A percentile compares a stretch with the other conserved stretches of the same genome.
phyloP scores from a whole-genome alignment of 2,888 invertebrate species.

The Muschampia staudingeri region DNA sequence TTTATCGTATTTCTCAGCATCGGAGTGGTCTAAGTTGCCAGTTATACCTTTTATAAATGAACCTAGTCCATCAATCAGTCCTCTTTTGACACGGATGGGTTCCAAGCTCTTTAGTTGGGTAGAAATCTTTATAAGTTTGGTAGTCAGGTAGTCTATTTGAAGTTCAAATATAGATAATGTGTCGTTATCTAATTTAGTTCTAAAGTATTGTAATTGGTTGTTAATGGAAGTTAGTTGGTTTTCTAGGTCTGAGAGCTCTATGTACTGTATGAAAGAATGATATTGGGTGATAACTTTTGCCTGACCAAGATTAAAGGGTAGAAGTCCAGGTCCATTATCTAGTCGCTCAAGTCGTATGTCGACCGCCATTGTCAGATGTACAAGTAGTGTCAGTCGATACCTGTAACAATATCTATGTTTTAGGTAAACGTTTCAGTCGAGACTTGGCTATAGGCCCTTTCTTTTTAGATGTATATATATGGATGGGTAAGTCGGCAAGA shows the following conservation, averaged over 20 bases:
- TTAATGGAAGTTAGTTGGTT: constrained; percentile 29
- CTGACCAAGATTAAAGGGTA: constrained; percentile 53
- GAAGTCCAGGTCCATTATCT: constrained; percentile 50
- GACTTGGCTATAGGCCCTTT: constrained; percentile 32
- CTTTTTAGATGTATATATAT: constrained; percentile 43
- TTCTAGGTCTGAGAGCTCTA: constrained; percentile 45
- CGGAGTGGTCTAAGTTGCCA: constrained; percentile 48
- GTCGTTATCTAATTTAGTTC: constrained; percentile 20
- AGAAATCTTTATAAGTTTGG: constrained; percentile 37
- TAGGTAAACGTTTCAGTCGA: constrained; percentile 23
- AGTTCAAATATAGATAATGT: constrained; percentile 38
- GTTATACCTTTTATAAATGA: constrained; percentile 52
- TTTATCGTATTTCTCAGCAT: constrained; percentile 44
- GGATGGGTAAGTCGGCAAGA: constrained; percentile 45
- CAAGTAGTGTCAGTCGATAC: not conserved
- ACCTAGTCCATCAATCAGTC: constrained; percentile 50
- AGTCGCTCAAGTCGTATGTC: constrained; percentile 54
- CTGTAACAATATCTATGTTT: constrained; percentile 18
- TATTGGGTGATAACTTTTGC: constrained; percentile 41
- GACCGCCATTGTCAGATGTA: not conserved
- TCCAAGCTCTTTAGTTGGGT: constrained; percentile 42
- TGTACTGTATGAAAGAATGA: constrained; percentile 53
- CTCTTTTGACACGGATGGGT: constrained; percentile 47
- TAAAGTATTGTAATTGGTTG: constrained; percentile 16
- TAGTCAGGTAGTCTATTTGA: constrained; percentile 37